Base-by-base conservation (phyloP, 2,113 vertebrate species). In the Upupa epops region DNA sequence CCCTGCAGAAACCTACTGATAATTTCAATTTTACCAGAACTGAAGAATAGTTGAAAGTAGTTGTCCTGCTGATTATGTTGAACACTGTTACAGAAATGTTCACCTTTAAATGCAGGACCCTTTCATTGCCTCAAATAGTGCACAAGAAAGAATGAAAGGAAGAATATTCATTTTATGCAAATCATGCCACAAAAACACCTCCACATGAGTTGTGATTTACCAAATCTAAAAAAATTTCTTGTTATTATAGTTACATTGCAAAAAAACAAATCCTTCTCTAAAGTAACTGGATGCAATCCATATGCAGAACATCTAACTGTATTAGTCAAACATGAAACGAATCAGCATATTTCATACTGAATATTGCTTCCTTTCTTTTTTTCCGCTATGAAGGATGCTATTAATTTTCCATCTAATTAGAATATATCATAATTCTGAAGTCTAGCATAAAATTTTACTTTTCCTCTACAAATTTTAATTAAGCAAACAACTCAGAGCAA, bases 331-430 rank as follows among this genome's bases (percentile, higher is more conserved):
- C 32, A 88, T 79, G 20, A 91, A 93, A 91, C 26, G 58, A 84
- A 86, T 84, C 26, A 82, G 25, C 54, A 17, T 84, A 71, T 93
- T 86, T 95, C 54, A 93, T 56, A 66, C 13, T 59, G 20, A 86
- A 83, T 20, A 25, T 71, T 68, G 6, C 5, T 95, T 16, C 17
- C 6, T 77, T 93, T 48, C 25, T 64, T 29, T 76, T 89, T 79
- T 91, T 58, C 56, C 28, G 42, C 14, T 36, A 64, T 89, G 80
- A 92, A 78, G 59, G 90, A 78, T 61, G 32, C 9, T 32, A 91
- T 84, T 93, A 70, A 77, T 93, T 93, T 96, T 81, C 40, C 40
- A 91, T 28, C 61, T 91, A 95, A 93, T 91, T 94, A 74, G 40
- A 87, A 86, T 54, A 31, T 36, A 77, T 86, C 42, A 46, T 42